phyloP scores from a whole-genome alignment of 2,113 vertebrate genomes.

The Xenotilapia longispinis region DNA sequence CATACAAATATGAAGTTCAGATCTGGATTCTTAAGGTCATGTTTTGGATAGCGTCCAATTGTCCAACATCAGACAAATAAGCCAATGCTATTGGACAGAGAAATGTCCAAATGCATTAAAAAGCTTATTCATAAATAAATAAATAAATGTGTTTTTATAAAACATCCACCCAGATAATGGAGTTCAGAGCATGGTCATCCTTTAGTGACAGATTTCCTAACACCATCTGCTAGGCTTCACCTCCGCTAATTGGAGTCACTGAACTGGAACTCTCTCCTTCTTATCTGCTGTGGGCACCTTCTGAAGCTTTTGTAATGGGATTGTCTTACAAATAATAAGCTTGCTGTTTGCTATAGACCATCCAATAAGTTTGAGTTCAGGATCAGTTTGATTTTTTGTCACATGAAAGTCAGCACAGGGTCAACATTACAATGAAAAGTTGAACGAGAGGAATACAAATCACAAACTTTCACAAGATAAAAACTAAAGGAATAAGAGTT shows the following conservation, averaged over 20 bases:
- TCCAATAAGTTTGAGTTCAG: not conserved
- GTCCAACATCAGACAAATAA: not conserved
- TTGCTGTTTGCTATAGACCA: not conserved
- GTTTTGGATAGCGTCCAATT: not conserved
- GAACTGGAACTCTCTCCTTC: not conserved
- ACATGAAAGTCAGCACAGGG: not conserved
- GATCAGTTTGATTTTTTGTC: not conserved
- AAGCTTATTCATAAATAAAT: not conserved
- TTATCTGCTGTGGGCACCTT: not conserved
- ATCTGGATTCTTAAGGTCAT: not conserved
- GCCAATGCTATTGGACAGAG: not conserved
- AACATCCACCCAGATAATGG: rapidly evolving
- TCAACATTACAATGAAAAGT: not conserved
- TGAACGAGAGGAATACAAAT: not conserved
- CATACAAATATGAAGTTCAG: not conserved
- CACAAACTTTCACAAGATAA: not conserved
- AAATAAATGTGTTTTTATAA: not conserved
- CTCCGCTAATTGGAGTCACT: not conserved
- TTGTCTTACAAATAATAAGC: not conserved
- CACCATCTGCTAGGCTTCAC: not conserved
- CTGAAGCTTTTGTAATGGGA: not conserved
- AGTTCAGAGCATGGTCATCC: not conserved
- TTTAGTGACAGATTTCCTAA: not conserved
- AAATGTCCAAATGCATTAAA: not conserved
- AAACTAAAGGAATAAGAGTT: not conserved